phyloP scores from a whole-genome alignment of 1,140 invertebrate genomes.

The Drosophila kurseongensis region DNA sequence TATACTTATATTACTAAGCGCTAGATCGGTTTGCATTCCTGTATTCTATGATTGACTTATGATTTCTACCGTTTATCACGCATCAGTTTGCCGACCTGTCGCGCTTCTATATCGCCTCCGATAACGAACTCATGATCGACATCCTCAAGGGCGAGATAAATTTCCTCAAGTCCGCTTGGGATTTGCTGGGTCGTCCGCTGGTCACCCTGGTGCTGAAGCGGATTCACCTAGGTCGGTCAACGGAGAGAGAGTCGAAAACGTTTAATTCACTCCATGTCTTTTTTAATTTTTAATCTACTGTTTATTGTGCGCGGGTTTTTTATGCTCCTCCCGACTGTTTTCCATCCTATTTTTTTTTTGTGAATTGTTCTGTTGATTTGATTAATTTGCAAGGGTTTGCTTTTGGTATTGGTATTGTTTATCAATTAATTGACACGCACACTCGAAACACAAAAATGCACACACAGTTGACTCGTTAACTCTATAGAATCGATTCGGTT shows the following conservation, averaged over 20 bases:
- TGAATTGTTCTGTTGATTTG: conserved; percentile 34
- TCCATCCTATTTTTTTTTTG: conserved; percentile 1
- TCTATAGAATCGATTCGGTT: conserved; percentile 26
- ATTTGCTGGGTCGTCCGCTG: conserved; percentile 95
- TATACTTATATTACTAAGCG: neutral
- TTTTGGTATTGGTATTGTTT: conserved; percentile 53
- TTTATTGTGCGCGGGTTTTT: conserved; percentile 37
- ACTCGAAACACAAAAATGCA: conserved; percentile 28
- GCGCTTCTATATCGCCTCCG: conserved; percentile 98
- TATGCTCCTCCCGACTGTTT: conserved; percentile 16
- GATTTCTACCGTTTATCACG: conserved; percentile 70
- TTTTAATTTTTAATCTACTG: conserved; percentile 6
- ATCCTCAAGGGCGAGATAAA: conserved; percentile 98
- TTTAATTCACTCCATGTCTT: conserved; percentile 23
- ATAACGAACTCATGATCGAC: conserved; percentile 98
- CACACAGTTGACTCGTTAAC: conserved; percentile 34
- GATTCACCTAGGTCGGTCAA: conserved; percentile 94
- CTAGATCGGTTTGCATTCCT: conserved; percentile 14
- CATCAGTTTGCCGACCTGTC: conserved; percentile 97
- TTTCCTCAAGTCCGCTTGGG: conserved; percentile 98
- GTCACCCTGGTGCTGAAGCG: conserved; percentile 95
- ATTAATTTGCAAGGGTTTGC: conserved; percentile 53
- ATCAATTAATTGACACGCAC: conserved; percentile 42
- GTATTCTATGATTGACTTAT: conserved; percentile 27
- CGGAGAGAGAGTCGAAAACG: conserved; percentile 4